A percentile compares a stretch with the other conserved stretches of the same genome.
phyloP scores from a whole-genome alignment of 2,888 invertebrate genomes.

The Xestia sexstrigata region DNA sequence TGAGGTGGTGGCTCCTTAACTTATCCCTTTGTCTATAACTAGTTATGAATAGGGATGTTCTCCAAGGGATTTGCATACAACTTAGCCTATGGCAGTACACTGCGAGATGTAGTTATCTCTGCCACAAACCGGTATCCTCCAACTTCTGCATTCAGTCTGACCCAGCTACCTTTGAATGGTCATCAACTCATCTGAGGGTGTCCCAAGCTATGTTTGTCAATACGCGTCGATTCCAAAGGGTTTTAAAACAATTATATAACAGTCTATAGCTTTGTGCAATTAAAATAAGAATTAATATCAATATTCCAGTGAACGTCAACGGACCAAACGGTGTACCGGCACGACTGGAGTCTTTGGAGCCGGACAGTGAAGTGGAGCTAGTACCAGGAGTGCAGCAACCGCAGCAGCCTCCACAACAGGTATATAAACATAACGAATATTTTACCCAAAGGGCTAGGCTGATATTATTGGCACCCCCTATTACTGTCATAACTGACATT shows the following conservation, averaged over 20 bases:
- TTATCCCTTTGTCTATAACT: not conserved
- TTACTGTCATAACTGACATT: not conserved
- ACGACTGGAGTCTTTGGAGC: conserved; percentile 83
- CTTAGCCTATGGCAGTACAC: not conserved
- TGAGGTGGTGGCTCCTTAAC: too few species aligned
- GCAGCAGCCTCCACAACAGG: conserved; percentile 86
- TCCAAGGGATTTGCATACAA: not conserved
- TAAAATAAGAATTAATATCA: not conserved
- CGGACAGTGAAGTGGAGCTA: conserved; percentile 87
- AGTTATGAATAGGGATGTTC: not conserved
- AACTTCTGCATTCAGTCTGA: not conserved
- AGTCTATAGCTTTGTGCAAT: not conserved
- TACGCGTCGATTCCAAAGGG: too few species aligned
- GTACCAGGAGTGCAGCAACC: conserved; percentile 85
- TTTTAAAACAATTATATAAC: not conserved
- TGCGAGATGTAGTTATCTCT: not conserved
- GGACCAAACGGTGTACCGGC: conserved; percentile 69
- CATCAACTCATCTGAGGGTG: too few species aligned
- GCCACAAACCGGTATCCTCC: too few species aligned
- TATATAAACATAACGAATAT: conserved; percentile 47
- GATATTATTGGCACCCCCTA: not conserved
- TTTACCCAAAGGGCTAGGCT: not conserved
- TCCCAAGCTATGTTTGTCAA: not conserved
- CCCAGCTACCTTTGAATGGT: not conserved
- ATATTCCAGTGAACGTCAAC: conserved; percentile 60